Evolutionary conservation across 2,797 vertebrate genomes (phyloP).

Genomic region (Chelon auratus): DNA sequence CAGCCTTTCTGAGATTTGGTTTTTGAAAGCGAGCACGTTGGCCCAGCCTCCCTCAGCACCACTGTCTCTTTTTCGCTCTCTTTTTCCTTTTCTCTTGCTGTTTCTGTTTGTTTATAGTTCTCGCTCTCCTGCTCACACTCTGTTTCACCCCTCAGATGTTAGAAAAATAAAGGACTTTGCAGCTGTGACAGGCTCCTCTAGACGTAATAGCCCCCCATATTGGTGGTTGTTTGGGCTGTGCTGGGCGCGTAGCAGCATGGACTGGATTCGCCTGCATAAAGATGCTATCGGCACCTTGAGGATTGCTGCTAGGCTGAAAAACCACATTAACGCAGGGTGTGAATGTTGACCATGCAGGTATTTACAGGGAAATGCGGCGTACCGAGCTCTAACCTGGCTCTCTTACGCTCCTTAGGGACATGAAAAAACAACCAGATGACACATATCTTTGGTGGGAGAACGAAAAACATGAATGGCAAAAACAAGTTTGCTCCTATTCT

Average conservation of each 20-base stretch:
- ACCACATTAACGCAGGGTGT: conserved; percentile 52
- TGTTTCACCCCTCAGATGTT: conserved; percentile 66
- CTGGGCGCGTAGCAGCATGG: conserved; percentile 48
- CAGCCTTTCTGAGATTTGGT: conserved; percentile 70
- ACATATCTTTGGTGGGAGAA: conserved; percentile 4
- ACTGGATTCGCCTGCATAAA: conserved; percentile 75
- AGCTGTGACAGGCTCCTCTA: conserved; percentile 68
- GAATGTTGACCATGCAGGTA: conserved; percentile 69
- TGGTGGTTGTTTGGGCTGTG: conserved; percentile 73
- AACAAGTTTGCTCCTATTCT: conserved; percentile 24
- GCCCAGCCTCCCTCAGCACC: conserved; percentile 65
- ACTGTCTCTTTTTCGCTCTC: conserved; percentile 67
- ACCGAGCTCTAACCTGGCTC: conserved; percentile 43
- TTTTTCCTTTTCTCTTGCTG: conserved; percentile 46
- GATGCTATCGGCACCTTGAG: conserved; percentile 74
- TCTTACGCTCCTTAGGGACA: conserved; percentile 30
- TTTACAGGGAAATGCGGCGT: conserved; percentile 49
- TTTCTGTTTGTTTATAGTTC: conserved; percentile 70
- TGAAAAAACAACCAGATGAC: conserved; percentile 39
- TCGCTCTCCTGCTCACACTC: conserved; percentile 55
- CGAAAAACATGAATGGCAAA: conserved; percentile 26
- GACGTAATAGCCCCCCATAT: conserved; percentile 76
- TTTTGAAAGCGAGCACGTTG: conserved; percentile 62
- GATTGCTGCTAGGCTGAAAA: conserved; percentile 50
- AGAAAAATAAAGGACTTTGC: conserved; percentile 62